Conservation (phyloP, 2,797 vertebrate species). For the Notamacropus eugenii region DNA sequence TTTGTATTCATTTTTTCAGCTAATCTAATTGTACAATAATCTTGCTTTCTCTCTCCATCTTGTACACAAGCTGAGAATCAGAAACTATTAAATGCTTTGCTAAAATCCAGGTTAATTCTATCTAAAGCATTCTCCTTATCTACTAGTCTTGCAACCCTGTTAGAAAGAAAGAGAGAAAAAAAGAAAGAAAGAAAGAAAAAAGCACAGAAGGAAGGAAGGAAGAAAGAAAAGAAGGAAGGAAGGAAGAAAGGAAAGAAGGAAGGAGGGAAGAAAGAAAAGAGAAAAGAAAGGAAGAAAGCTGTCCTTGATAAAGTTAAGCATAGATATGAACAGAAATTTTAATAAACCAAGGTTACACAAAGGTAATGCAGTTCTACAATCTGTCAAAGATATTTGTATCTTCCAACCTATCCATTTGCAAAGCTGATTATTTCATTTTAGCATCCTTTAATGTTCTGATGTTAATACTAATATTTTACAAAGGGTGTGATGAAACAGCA, state of each 20-base stretch:
- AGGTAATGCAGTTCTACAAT: neutral
- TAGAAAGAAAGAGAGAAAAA: no score
- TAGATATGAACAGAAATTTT: conserved; percentile 16
- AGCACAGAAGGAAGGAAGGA: no score
- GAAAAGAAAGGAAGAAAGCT: conserved; percentile 40
- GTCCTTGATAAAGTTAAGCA: neutral
- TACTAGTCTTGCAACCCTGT: neutral
- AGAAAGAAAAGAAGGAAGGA: no score
- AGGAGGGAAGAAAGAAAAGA: no score
- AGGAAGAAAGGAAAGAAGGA: no score
- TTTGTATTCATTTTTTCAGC: neutral
- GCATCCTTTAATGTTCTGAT: neutral
- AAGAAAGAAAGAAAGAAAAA: no score
- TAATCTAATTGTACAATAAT: neutral
- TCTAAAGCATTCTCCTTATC: neutral
- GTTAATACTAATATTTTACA: neutral
- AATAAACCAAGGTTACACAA: neutral
- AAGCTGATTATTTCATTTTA: conserved; percentile 5
- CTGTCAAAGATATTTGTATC: neutral
- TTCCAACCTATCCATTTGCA: neutral
- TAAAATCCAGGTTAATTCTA: neutral
- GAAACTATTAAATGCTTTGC: neutral
- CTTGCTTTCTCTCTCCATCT: neutral
- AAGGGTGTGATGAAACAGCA: neutral
- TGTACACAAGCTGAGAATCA: neutral